A percentile compares a stretch with the other conserved stretches of the same genome.
Evolutionary conservation across 2,113 vertebrate genomes (phyloP).

Genomic region (Embiotoca jacksoni): DNA sequence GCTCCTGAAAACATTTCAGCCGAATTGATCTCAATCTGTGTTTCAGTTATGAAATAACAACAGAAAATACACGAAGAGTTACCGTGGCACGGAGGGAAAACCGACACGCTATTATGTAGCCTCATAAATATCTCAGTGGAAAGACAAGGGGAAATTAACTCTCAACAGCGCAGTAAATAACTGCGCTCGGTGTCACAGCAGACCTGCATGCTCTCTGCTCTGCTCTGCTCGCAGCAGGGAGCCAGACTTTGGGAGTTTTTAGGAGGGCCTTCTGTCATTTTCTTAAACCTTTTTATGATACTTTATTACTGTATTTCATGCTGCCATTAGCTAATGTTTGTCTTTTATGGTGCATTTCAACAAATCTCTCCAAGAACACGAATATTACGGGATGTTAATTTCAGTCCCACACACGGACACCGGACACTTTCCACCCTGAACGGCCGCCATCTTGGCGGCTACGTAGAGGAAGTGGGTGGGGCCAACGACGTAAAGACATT

Average conservation of each 20-base stretch:
- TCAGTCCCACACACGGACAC: too few relatives aligned
- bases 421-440: too few relatives aligned
- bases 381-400: background rate
- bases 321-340: background rate
- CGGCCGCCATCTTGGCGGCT: too few relatives aligned
- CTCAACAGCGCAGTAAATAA: slow-evolving; percentile 31
- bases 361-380: too few relatives aligned
- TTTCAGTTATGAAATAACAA: slow-evolving; percentile 35
- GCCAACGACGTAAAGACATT: too few relatives aligned
- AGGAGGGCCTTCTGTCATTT: background rate
- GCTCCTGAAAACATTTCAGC: background rate
- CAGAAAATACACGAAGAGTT: slow-evolving; percentile 34
- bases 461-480: too few relatives aligned
- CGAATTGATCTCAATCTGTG: slow-evolving; percentile 44
- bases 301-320: background rate
- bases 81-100: slow-evolving; percentile 18
- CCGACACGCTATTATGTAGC: slow-evolving; percentile 29
- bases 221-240: slow-evolving; percentile 20
- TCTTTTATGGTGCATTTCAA: background rate
- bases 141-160: slow-evolving; percentile 40
- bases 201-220: slow-evolving; percentile 7
- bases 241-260: background rate
- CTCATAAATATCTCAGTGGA: slow-evolving; percentile 47
- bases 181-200: background rate
- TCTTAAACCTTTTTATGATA: background rate